A percentile compares a stretch with the other conserved stretches of the same genome.
phyloP scores from a whole-genome alignment of 2,888 invertebrate genomes.

The Agrochola lota region DNA sequence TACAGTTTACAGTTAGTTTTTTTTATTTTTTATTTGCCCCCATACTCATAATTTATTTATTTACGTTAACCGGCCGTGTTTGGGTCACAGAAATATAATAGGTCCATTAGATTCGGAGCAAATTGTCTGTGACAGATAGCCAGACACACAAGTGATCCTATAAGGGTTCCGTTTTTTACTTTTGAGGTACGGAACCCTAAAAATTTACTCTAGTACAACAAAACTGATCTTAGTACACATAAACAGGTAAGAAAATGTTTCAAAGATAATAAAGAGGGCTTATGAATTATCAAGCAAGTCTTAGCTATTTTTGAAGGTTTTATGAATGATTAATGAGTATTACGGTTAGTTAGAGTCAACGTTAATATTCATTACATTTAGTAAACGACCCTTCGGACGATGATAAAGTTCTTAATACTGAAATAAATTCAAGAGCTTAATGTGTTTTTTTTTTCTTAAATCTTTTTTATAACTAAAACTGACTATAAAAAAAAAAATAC shows the following conservation, averaged over 20 bases:
- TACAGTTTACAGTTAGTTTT: no score
- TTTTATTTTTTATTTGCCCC: no score
- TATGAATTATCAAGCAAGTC: slow-evolving; percentile 5
- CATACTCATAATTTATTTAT: no score
- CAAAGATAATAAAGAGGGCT: not conserved
- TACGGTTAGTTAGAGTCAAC: slow-evolving; percentile 27
- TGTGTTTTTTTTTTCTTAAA: not conserved
- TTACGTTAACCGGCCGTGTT: no score
- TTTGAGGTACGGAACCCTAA: no score
- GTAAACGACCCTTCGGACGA: slow-evolving; percentile 25
- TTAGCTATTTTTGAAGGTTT: slow-evolving; percentile 6
- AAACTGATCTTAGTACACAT: no score
- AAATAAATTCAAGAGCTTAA: slow-evolving; percentile 4
- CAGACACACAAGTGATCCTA: no score
- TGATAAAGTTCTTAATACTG: slow-evolving; percentile 12
- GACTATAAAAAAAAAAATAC: no score
- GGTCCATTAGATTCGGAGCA: no score
- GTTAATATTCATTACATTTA: slow-evolving; percentile 48
- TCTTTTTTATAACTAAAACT: not conserved
- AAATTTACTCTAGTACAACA: not conserved
- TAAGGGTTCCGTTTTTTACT: no score
- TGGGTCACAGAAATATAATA: no score
- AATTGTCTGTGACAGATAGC: no score
- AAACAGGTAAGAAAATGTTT: not conserved
- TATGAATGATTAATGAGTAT: slow-evolving; percentile 39